Evolutionary conservation across 2,797 vertebrate species (phyloP).

Genomic region (Melanogrammus aeglefinus): DNA sequence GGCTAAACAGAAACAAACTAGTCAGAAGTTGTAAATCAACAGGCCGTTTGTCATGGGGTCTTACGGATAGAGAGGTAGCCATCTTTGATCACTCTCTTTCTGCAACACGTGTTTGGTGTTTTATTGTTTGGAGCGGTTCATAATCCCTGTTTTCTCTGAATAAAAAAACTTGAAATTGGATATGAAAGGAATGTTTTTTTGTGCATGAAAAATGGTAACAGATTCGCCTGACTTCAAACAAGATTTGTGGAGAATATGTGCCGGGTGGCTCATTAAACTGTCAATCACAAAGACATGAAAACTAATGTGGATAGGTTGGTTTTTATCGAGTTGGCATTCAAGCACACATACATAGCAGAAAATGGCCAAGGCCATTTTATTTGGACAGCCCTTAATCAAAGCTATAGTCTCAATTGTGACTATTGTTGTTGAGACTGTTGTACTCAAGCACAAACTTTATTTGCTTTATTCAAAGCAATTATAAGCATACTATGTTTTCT

Average conservation of each 20-base stretch:
- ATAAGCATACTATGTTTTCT: background rate
- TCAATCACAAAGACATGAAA: background rate
- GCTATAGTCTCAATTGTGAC: background rate
- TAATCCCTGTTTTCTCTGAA: conserved; percentile 16
- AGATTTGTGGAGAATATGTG: background rate
- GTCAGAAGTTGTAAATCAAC: conserved; percentile 50
- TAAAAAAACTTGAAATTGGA: conserved; percentile 20
- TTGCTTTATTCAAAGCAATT: background rate
- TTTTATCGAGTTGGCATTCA: background rate
- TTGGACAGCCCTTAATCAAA: background rate
- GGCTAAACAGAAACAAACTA: conserved; percentile 44
- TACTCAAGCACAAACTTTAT: background rate
- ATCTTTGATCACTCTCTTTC: conserved; percentile 59
- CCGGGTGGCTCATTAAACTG: background rate
- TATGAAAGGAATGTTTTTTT: background rate
- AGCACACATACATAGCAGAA: background rate
- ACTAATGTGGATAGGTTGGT: background rate
- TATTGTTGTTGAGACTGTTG: no score
- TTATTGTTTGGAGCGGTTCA: conserved; percentile 29
- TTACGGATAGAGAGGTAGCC: conserved; percentile 1
- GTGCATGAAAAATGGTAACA: background rate
- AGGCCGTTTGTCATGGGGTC: conserved; percentile 12
- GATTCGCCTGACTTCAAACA: background rate
- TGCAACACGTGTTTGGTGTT: conserved; percentile 42
- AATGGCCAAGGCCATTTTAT: background rate